Conservation (phyloP, 2,113 vertebrate genomes). For the Limanda limanda region DNA sequence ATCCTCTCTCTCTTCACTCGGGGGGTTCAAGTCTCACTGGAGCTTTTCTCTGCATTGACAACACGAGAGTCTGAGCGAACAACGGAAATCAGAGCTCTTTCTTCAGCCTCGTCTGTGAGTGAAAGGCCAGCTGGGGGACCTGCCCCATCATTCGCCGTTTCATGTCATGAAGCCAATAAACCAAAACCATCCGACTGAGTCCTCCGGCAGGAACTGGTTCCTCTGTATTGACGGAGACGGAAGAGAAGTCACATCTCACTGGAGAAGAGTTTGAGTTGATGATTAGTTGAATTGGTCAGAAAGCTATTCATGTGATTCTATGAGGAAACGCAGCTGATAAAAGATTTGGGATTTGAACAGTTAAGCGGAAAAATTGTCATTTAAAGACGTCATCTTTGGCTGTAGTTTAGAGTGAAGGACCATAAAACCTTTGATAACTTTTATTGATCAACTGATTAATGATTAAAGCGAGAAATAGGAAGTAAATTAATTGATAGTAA, state of each 20-base stretch:
- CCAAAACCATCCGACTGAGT: slow-evolving; percentile 30
- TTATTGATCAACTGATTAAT: not conserved
- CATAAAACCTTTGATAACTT: not conserved
- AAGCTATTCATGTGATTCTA: not conserved
- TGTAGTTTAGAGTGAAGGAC: not conserved
- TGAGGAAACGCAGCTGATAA: no score
- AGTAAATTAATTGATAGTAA: not conserved
- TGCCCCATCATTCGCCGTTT: slow-evolving; percentile 28
- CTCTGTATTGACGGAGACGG: slow-evolving; percentile 5
- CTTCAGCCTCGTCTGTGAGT: slow-evolving; percentile 3
- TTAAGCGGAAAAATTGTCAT: no score
- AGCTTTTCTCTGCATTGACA: slow-evolving; percentile 22
- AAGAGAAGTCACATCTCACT: not conserved
- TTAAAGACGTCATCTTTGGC: not conserved
- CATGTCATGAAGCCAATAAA: slow-evolving; percentile 40
- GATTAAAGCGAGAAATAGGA: not conserved
- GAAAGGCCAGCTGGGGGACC: slow-evolving; percentile 54
- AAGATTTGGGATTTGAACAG: not conserved
- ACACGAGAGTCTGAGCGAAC: slow-evolving; percentile 36
- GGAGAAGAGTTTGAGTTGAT: not conserved
- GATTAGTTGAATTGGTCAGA: not conserved
- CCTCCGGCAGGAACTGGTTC: slow-evolving; percentile 18
- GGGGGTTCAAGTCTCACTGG: slow-evolving; percentile 41
- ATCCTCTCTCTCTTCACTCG: slow-evolving; percentile 7
- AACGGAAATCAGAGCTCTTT: slow-evolving; percentile 30